phyloP scores from a whole-genome alignment of 35 echinoderm and acorn worm genomes.

The Eucidaris tribuloides region DNA sequence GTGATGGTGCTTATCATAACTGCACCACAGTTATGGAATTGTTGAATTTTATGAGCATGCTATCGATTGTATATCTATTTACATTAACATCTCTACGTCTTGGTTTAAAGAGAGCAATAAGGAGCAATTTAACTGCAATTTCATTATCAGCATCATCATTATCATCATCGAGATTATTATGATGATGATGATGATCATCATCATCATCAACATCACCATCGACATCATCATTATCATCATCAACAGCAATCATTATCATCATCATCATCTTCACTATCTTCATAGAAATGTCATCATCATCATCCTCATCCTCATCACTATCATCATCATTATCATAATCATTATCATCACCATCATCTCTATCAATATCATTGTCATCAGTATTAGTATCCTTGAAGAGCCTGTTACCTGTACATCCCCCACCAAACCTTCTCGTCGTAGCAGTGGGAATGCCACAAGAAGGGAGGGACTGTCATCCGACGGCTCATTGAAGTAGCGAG shows the following conservation, averaged over 20 bases:
- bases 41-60: no score
- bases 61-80: no score
- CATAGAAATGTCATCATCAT: constrained; percentile 8
- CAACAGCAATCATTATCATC: neutral
- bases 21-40: no score
- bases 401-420: constrained; percentile 78
- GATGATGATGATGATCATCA: no score
- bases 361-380: neutral
- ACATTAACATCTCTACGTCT: no score
- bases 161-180: no score
- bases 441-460: constrained; percentile 45
- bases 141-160: no score
- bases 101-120: no score
- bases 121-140: no score
- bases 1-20: no score
- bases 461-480: constrained; percentile 34
- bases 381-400: neutral
- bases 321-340: neutral
- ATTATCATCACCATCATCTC: neutral
- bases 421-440: constrained; percentile 63
- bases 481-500: constrained; percentile 65
- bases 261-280: neutral
- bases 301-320: neutral
- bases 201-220: neutral
- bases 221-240: neutral